A percentile compares a stretch with the other conserved stretches of the same genome.
phyloP scores from a whole-genome alignment of 2,797 vertebrate species.

The Poecilia picta region DNA sequence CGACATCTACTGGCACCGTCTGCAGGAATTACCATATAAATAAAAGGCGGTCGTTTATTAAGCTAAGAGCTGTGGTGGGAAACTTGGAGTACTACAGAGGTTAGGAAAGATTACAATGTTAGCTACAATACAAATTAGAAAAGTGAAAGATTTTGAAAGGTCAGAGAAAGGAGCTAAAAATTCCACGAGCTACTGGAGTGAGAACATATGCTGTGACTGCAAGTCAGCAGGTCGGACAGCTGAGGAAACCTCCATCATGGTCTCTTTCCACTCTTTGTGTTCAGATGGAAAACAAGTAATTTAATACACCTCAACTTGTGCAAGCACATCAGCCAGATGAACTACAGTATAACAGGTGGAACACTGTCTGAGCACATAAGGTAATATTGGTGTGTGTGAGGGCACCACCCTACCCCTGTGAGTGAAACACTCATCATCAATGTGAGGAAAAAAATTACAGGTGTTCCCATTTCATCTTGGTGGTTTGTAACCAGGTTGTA shows the following conservation, averaged over 20 bases:
- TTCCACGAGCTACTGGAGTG: conserved; percentile 42
- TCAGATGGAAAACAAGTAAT: neutral
- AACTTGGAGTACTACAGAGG: conserved; percentile 37
- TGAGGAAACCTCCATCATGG: conserved; percentile 54
- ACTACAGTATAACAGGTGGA: neutral
- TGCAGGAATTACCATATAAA: conserved; percentile 73
- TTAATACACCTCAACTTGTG: conserved; percentile 1
- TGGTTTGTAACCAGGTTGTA: neutral
- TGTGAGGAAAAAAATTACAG: neutral
- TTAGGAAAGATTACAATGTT: conserved; percentile 23
- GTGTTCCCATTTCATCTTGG: neutral
- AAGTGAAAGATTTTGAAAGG: conserved; percentile 49
- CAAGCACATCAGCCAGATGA: neutral
- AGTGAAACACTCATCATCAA: neutral
- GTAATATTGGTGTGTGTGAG: neutral
- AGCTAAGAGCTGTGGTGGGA: conserved; percentile 48
- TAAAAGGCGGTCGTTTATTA: conserved; percentile 71
- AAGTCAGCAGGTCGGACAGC: conserved; percentile 31
- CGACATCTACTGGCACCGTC: conserved; percentile 68
- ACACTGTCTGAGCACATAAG: neutral
- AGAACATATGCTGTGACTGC: conserved; percentile 46
- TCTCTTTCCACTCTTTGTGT: neutral
- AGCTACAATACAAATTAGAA: conserved; percentile 62
- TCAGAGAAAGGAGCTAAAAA: conserved; percentile 48
- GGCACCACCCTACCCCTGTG: neutral